A percentile compares a stretch with the other conserved stretches of the same genome.
These are phyloP conservation scores for Nomada fucata DNA, from an alignment of 2,888 invertebrate genomes.

Conservation along the genomic window DNA sequence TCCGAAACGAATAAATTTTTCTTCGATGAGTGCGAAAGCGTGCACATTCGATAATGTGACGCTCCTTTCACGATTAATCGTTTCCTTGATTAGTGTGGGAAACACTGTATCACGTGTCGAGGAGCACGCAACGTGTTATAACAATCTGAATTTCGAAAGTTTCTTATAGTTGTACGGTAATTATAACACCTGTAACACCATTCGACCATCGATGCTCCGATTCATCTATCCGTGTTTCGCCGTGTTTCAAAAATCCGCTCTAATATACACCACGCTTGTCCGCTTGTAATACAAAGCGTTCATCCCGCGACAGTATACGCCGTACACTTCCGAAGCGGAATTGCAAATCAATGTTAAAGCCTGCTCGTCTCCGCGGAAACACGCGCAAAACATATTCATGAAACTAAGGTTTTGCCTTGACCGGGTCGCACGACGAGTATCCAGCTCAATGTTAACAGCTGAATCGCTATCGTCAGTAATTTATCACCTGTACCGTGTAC, in stretches of 20 bases:
- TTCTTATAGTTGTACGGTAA: neutral
- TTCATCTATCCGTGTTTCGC: neutral
- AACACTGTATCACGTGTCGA: no score
- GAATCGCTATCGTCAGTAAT: conserved; percentile 36
- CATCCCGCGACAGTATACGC: neutral
- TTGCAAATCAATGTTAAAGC: conserved; percentile 22
- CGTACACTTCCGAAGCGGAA: neutral
- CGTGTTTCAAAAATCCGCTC: neutral
- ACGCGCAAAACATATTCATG: conserved; percentile 41
- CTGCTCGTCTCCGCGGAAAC: neutral
- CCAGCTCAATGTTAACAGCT: conserved; percentile 27
- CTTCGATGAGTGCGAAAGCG: no score
- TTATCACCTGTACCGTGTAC: conserved; percentile 49
- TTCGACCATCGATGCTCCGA: neutral
- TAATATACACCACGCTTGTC: neutral
- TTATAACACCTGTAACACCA: neutral
- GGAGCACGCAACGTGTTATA: no score
- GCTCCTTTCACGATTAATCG: no score
- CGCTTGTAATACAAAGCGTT: conserved; percentile 7
- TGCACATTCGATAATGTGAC: no score
- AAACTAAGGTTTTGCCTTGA: conserved; percentile 31
- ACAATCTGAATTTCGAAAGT: no score
- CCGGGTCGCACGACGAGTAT: conserved; percentile 29
- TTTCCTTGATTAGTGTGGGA: no score
- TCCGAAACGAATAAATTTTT: no score